Base-by-base conservation (phyloP, 2,797 vertebrate species). In the Cirrhinus mrigala region DNA sequence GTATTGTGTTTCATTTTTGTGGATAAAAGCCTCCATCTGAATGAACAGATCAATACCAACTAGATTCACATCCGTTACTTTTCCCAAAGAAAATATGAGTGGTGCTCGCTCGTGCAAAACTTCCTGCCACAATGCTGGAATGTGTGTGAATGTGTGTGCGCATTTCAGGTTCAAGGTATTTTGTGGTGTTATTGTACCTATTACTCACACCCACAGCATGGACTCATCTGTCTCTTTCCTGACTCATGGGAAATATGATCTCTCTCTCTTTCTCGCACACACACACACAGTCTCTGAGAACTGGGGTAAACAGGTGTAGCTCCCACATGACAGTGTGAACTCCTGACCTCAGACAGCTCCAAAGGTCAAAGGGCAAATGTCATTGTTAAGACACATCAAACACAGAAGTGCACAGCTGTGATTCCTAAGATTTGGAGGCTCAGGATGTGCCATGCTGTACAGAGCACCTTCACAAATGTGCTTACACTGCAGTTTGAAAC, bases 231-330 rank as follows among this genome's bases (percentile, higher is more conserved):
- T 84, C 84, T 58, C 69, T 82, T 73, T 89, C 75, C 79, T 87
- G 85, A 89, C 80, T 87, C 88, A 87, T 85, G 79, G 66, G 85
- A 83, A 89, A 89, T 81, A 83, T 68, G 83, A 89, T 86, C 76
- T 86, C 64, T 74, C 62, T 70, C 80, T 54, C 64, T 70, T 48
- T 54, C 27, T 8, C 71, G 3, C 60, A 29, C 75, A 54, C 44
- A 74, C 64, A 64, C 46, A 68, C 54, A 60, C 44, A 54, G 12
- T 84, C 79, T 56, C 62, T 52, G 85, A 64, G 50, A 10, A 10
- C 44, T 71, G 27, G 8, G 40, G 52, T 73, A 85, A 85, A 85
- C 83, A 85, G 83, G 83, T 79, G 83, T 62, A 85, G 76, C 54
- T 71, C 44, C 68, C 83, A 79, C 83, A 79, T 62, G 56, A 56